Conservation (phyloP, 2,797 vertebrate species). For the Buphagus erythrorhynchus region DNA sequence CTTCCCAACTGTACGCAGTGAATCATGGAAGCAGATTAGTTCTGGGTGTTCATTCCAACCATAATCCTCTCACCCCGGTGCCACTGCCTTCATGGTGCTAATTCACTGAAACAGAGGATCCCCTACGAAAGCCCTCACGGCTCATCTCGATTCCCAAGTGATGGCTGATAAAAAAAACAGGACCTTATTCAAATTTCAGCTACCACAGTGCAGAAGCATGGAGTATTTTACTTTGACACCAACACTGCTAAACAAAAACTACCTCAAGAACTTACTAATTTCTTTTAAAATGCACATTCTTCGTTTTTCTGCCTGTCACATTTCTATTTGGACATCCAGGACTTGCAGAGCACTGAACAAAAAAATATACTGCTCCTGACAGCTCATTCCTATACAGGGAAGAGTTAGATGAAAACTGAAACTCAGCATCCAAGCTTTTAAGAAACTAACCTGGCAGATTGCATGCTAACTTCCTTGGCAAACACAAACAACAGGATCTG, state of each 20-base stretch:
- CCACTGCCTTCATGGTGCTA: background rate
- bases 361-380: background rate
- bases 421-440: slow-evolving; percentile 45
- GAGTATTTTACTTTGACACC: background rate
- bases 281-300: background rate
- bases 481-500: slow-evolving; percentile 16
- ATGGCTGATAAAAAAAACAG: background rate
- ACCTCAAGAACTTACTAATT: background rate
- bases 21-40: background rate
- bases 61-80: background rate
- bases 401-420: slow-evolving; percentile 28
- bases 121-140: rapidly evolving
- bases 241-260: background rate
- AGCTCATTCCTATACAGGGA: background rate
- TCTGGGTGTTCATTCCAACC: background rate
- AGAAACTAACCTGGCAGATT: slow-evolving; percentile 8
- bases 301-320: background rate
- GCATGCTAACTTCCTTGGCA: background rate
- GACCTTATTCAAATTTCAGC: background rate
- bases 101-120: background rate
- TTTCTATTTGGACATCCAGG: background rate
- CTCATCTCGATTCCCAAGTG: background rate
- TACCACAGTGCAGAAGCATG: background rate
- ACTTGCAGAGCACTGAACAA: background rate
- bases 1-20: background rate